Percentiles rank a stretch among this genome's conserved stretches.
Conservation (phyloP, 1,140 invertebrate species). For the Drosophila mayri region DNA sequence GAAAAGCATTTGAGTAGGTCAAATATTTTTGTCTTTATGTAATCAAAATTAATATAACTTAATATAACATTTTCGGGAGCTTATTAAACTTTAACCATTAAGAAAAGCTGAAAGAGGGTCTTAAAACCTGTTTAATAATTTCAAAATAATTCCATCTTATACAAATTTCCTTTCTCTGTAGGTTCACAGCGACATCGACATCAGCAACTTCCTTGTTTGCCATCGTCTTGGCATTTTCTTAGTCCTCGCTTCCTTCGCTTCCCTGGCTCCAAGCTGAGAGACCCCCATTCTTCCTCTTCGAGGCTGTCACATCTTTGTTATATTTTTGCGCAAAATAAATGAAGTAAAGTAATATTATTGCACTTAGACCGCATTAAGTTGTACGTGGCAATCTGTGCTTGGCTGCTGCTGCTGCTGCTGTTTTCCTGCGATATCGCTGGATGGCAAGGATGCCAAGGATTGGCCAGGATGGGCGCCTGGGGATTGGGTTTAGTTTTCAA, state of each 20-base stretch:
- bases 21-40: background rate
- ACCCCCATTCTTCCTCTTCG: slow-evolving; percentile 46
- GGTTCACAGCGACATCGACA: slow-evolving; percentile 20
- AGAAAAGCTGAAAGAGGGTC: background rate
- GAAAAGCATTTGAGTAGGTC: background rate
- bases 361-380: slow-evolving; percentile 83
- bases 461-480: slow-evolving; percentile 20
- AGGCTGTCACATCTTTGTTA: slow-evolving; percentile 79
- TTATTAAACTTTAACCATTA: too few species aligned
- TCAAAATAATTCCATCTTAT: background rate
- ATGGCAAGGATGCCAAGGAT: slow-evolving; percentile 13
- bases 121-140: background rate
- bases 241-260: slow-evolving; percentile 7
- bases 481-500: slow-evolving; percentile 73
- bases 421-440: slow-evolving; percentile 15
- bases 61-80: too few species aligned
- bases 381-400: slow-evolving; percentile 79
- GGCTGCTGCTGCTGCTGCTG: slow-evolving; percentile 16
- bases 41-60: background rate
- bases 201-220: slow-evolving; percentile 55
- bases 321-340: slow-evolving; percentile 84
- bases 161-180: background rate
- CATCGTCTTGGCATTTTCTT: slow-evolving; percentile 37
- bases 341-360: slow-evolving; percentile 84
- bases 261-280: slow-evolving; percentile 8